A percentile compares a stretch with the other conserved stretches of the same genome.
Conservation (phyloP, 2,113 vertebrate species). For the Emydura subglobosa region DNA sequence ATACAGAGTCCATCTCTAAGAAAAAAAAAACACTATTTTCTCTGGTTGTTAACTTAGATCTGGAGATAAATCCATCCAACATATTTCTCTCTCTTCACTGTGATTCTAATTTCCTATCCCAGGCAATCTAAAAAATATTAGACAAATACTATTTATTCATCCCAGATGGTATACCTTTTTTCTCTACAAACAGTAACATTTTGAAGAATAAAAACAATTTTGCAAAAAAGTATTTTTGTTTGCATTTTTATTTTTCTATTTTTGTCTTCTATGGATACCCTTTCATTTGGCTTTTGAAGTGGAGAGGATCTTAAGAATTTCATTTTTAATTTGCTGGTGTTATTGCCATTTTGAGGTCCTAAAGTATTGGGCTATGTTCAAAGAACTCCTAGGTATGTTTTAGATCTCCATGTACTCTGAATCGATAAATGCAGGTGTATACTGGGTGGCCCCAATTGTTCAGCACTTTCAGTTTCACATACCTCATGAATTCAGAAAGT, state of each 20-base stretch:
- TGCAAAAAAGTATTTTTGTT: background rate
- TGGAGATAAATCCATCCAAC: background rate
- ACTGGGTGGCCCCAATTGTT: slow-evolving; percentile 87
- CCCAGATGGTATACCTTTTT: background rate
- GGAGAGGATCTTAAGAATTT: background rate
- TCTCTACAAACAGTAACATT: background rate
- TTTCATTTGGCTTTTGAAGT: background rate
- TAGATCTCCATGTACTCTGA: slow-evolving; percentile 85
- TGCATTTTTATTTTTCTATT: background rate
- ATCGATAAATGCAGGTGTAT: slow-evolving; percentile 90
- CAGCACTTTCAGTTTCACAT: slow-evolving; percentile 81
- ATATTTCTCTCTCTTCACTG: background rate
- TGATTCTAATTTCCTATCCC: background rate
- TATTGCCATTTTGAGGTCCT: background rate
- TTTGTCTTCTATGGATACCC: background rate
- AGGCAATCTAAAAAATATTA: background rate
- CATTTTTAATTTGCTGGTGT: background rate
- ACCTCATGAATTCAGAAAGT: slow-evolving; percentile 39
- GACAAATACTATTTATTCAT: background rate
- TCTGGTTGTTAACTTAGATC: background rate
- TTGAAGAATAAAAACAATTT: background rate
- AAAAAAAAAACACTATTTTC: background rate
- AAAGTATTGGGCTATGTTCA: background rate
- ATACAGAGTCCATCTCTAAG: background rate
- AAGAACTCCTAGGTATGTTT: background rate